Conservation (phyloP, 1,140 invertebrate genomes). For the Panagrolaimus sp. region DNA sequence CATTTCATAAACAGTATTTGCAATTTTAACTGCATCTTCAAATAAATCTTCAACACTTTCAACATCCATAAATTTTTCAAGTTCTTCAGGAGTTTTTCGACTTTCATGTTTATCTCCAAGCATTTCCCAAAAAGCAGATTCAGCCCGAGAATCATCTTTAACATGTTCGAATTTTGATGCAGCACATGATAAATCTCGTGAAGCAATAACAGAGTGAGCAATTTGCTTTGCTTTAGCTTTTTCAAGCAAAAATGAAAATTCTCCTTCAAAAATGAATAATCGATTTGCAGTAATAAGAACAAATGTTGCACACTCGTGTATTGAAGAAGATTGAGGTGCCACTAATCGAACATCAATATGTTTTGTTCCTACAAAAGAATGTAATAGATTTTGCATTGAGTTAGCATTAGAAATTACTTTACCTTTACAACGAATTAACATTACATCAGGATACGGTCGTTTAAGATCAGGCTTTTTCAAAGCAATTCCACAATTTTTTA, state of each 20-base stretch:
- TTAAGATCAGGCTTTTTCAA: constrained; percentile 12
- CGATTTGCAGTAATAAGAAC: constrained; percentile 33
- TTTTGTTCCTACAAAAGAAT: background rate
- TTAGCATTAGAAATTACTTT: background rate
- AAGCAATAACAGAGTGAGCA: constrained; percentile 31
- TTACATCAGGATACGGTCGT: constrained; percentile 3
- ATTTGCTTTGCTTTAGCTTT: constrained; percentile 37
- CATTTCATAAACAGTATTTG: background rate
- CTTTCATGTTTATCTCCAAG: constrained; percentile 3
- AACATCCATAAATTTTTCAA: background rate
- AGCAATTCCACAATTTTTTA: constrained; percentile 3
- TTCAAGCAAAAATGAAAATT: constrained; percentile 23
- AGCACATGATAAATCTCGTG: constrained; percentile 29
- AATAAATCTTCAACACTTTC: background rate
- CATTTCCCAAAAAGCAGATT: constrained; percentile 23
- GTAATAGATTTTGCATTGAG: background rate
- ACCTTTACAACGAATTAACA: constrained; percentile 10
- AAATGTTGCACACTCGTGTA: constrained; percentile 20
- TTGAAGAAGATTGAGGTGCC: constrained; percentile 15
- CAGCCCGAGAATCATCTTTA: constrained; percentile 22
- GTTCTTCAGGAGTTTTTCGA: background rate
- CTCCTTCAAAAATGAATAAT: constrained; percentile 30
- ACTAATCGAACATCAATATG: constrained; percentile 27
- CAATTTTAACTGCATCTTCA: background rate
- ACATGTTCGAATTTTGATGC: constrained; percentile 28